Conservation (phyloP, 2,113 vertebrate genomes). For the Notarius lentiginosus region DNA sequence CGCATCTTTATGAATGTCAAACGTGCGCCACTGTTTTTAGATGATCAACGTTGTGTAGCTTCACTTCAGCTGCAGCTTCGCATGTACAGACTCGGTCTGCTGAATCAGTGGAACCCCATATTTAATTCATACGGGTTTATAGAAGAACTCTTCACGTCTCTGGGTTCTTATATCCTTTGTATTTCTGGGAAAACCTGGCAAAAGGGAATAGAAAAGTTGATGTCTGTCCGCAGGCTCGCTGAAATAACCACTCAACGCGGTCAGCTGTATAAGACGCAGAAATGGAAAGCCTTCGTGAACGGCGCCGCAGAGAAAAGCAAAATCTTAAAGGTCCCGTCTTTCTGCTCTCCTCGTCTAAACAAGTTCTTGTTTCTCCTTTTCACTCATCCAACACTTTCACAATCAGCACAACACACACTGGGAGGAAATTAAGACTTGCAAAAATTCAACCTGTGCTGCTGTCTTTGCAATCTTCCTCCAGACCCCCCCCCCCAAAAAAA, state of each 20-base stretch:
- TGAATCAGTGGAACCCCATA: not conserved
- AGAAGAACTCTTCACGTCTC: not conserved
- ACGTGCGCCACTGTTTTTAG: not conserved
- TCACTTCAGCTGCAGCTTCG: not conserved
- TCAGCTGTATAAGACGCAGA: not conserved
- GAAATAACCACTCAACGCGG: not conserved
- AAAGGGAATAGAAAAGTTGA: not conserved
- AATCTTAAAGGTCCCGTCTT: not conserved
- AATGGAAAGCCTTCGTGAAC: not conserved
- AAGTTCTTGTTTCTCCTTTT: conserved; percentile 27
- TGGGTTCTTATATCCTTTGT: not conserved
- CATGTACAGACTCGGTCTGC: too few species aligned
- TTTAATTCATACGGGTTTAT: not conserved
- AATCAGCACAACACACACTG: not conserved
- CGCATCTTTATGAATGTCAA: not conserved
- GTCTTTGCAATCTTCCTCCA: not conserved
- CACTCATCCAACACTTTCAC: conserved; percentile 26
- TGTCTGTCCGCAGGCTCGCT: not conserved
- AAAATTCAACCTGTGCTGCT: conserved; percentile 9
- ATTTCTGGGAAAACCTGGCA: not conserved
- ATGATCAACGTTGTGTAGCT: not conserved
- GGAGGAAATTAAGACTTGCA: conserved; percentile 3
- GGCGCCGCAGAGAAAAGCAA: not conserved
- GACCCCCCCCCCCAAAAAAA: too few species aligned
- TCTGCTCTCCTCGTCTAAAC: conserved; percentile 1